Evolutionary conservation across 35 echinoderm and acorn worm genomes (phyloP).

Genomic region (Amphiura filiformis): DNA sequence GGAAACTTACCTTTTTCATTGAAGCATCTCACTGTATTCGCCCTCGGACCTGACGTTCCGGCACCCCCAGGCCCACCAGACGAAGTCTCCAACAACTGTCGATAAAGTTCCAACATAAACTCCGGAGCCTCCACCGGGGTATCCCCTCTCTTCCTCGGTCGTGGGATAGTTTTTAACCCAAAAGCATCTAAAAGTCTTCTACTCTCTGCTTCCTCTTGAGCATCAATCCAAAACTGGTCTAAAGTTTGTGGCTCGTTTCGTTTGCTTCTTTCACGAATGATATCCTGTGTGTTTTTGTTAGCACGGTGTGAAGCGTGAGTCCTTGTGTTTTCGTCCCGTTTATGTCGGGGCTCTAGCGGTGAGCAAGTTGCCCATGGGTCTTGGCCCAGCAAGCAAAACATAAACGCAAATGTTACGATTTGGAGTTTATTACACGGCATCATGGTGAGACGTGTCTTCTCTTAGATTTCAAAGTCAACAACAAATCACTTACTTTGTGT

Average conservation of each 20-base stretch:
- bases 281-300: not conserved
- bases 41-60: not conserved
- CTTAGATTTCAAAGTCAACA: too few relatives aligned
- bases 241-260: not conserved
- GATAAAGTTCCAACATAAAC: constrained; percentile 33
- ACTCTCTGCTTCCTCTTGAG: constrained; percentile 17
- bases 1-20: constrained; percentile 30
- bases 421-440: not conserved
- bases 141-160: not conserved
- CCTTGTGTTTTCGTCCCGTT: not conserved
- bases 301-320: not conserved
- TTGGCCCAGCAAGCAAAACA: not conserved
- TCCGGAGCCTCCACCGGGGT: not conserved
- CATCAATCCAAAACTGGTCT: not conserved
- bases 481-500: too few relatives aligned
- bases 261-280: not conserved
- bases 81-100: constrained; percentile 5
- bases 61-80: not conserved
- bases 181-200: constrained; percentile 16
- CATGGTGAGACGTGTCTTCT: not conserved
- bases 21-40: constrained; percentile 37
- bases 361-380: not conserved
- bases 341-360: not conserved
- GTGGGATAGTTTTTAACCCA: constrained; percentile 23
- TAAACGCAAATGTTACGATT: not conserved